Evolutionary conservation across 1,140 invertebrate species (phyloP).

Genomic region (Pseudomyrmex concolor): DNA sequence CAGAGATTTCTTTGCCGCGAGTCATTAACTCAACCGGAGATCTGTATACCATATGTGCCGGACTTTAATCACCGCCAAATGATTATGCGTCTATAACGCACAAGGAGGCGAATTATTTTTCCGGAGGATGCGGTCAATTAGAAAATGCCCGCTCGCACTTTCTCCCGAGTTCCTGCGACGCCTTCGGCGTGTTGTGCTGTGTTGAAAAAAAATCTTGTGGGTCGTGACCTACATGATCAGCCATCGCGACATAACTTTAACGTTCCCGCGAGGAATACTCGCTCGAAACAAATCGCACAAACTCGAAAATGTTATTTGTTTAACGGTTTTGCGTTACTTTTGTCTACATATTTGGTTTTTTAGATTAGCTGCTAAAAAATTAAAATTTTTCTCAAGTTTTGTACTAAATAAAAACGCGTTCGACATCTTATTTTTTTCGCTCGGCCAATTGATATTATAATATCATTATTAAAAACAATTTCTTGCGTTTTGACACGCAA

Average conservation of each 20-base stretch:
- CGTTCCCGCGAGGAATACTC: too few species aligned
- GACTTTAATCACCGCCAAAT: slow-evolving; percentile 25
- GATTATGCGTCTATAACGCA: slow-evolving; percentile 30
- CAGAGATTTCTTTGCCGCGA: slow-evolving; percentile 38
- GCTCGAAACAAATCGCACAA: too few species aligned
- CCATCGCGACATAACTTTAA: too few species aligned
- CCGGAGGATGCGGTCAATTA: slow-evolving; percentile 79
- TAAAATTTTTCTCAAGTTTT: too few species aligned
- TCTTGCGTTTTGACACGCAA: slow-evolving; percentile 14
- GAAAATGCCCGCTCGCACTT: slow-evolving; percentile 79
- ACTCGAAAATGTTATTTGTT: too few species aligned
- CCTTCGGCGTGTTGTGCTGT: not conserved
- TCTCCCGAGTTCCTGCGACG: slow-evolving; percentile 64
- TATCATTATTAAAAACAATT: slow-evolving; percentile 14
- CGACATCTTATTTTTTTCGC: slow-evolving; percentile 2
- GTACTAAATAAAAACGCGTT: not conserved
- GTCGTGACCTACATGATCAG: slow-evolving; percentile 26
- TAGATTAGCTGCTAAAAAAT: not conserved
- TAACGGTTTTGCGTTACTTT: too few species aligned
- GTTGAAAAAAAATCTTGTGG: slow-evolving; percentile 25
- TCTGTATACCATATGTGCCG: slow-evolving; percentile 8
- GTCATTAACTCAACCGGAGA: slow-evolving; percentile 63
- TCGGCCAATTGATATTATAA: slow-evolving; percentile 30
- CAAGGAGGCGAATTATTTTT: slow-evolving; percentile 71
- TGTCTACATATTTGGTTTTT: not conserved